Evolutionary conservation across 2,113 vertebrate genomes (phyloP).

Genomic region (Chionomys nivalis): DNA sequence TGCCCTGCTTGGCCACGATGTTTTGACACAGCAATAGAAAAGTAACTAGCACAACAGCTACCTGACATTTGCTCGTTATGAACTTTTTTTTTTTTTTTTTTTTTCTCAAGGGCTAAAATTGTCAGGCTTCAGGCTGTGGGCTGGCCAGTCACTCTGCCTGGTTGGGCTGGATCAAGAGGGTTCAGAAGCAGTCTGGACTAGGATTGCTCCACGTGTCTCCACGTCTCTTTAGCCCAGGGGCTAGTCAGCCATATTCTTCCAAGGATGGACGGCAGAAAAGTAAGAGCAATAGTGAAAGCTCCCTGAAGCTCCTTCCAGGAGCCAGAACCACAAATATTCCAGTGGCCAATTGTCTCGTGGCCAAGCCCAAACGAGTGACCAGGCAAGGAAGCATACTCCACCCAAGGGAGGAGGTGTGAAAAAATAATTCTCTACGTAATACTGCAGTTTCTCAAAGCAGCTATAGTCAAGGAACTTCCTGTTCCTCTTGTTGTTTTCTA

Average conservation of each 20-base stretch:
- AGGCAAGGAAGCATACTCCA: background rate
- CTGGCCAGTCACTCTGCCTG: background rate
- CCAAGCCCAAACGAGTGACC: background rate
- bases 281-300: background rate
- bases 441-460: background rate
- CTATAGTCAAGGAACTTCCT: background rate
- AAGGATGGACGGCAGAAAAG: background rate
- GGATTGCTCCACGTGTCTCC: background rate
- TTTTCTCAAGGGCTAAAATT: background rate
- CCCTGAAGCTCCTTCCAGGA: background rate
- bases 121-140: background rate
- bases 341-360: background rate
- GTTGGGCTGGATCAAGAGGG: background rate
- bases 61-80: background rate
- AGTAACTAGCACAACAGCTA: background rate
- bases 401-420: background rate
- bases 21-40: background rate
- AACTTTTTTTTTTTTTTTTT: background rate
- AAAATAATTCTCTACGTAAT: background rate
- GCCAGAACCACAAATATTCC: background rate
- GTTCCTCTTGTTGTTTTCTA: background rate
- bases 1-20: background rate
- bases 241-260: background rate
- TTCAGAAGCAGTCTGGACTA: background rate
- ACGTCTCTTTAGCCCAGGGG: background rate